Conservation (phyloP, 1,140 invertebrate species). For the Pteromalus puparum region DNA sequence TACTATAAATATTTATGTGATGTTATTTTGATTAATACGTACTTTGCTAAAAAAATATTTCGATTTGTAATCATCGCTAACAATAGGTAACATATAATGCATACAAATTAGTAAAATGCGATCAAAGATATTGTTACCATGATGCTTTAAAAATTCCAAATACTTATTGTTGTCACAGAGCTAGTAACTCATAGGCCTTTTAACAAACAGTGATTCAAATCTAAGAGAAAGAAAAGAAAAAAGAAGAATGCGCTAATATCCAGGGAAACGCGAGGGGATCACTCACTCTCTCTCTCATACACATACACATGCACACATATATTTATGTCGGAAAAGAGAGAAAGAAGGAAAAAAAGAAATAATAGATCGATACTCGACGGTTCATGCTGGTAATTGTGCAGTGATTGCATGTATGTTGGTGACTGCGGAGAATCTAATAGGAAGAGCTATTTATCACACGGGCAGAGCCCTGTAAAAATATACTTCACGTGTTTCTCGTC, state of each 20-base stretch:
- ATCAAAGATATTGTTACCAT: neutral
- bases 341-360: neutral
- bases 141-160: neutral
- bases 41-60: constrained; percentile 20
- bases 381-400: neutral
- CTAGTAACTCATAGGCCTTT: neutral
- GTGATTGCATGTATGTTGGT: neutral
- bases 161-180: neutral
- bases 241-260: neutral
- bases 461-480: constrained; percentile 74
- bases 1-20: neutral
- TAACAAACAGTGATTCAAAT: constrained; percentile 33
- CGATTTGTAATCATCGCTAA: too few relatives aligned
- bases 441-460: constrained; percentile 74
- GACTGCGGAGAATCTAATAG: constrained; percentile 58
- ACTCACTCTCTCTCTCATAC: neutral
- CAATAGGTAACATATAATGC: too few relatives aligned
- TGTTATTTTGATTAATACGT: neutral
- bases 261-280: neutral
- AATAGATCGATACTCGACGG: neutral
- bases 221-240: neutral
- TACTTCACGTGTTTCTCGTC: constrained; percentile 58
- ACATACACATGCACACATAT: neutral
- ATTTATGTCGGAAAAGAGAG: neutral
- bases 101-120: neutral